These are phyloP conservation scores for Steinernema hermaphroditum DNA, from an alignment of 2,888 invertebrate genomes.

Conservation along the genomic window DNA sequence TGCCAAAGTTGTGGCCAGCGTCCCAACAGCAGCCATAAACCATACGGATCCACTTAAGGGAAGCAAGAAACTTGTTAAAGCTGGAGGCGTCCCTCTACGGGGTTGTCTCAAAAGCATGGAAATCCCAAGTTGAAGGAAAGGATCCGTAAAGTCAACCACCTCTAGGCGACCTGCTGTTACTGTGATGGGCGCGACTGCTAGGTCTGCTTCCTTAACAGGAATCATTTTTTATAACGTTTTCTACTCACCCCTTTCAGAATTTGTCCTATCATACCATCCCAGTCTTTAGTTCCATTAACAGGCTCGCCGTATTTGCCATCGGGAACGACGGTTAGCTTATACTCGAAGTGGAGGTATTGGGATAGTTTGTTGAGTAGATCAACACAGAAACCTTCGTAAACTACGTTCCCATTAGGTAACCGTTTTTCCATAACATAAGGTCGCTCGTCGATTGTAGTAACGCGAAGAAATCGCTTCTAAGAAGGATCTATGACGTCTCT, in stretches of 20 bases:
- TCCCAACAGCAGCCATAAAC: constrained; percentile 96
- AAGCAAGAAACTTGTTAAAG: constrained; percentile 90
- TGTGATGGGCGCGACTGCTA: constrained; percentile 93
- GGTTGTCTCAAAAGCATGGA: constrained; percentile 75
- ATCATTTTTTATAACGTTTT: too few species aligned
- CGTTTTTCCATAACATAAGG: constrained; percentile 68
- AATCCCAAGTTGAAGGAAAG: constrained; percentile 69
- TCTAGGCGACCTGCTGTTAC: constrained; percentile 92
- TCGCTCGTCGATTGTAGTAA: constrained; percentile 67
- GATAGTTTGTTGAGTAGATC: constrained; percentile 73
- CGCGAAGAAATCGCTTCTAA: constrained; percentile 58
- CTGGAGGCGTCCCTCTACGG: constrained; percentile 72
- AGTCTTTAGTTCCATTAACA: constrained; percentile 50
- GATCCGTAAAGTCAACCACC: constrained; percentile 70
- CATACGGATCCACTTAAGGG: constrained; percentile 89
- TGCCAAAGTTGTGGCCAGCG: constrained; percentile 68
- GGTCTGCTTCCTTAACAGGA: constrained; percentile 80
- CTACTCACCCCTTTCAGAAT: constrained; percentile 51
- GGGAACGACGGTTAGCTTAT: constrained; percentile 63
- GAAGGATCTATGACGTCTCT: too few species aligned
- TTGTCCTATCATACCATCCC: constrained; percentile 67
- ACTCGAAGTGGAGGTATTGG: constrained; percentile 55
- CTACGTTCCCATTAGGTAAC: constrained; percentile 70
- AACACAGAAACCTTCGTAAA: constrained; percentile 79
- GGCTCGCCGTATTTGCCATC: constrained; percentile 66